Conservation (phyloP, 2,797 vertebrate genomes). For the Paedocypris micromegethes region DNA sequence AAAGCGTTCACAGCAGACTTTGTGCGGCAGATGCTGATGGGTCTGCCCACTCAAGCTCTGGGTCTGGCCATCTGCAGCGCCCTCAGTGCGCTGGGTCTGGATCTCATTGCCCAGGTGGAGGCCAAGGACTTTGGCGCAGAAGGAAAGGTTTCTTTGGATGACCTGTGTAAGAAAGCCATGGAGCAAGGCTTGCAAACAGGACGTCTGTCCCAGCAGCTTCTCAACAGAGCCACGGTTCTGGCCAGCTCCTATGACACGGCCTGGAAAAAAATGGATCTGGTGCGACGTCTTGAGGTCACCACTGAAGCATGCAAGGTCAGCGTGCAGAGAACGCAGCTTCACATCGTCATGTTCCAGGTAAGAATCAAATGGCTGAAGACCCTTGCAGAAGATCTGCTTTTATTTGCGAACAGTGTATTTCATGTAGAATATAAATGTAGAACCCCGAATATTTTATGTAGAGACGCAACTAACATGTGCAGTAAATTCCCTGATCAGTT, state of each 20-base stretch:
- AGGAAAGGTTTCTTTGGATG: slow-evolving; percentile 91
- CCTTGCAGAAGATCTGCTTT: too few relatives aligned
- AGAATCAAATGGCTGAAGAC: slow-evolving; percentile 1
- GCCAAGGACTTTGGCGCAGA: slow-evolving; percentile 96
- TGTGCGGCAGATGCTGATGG: slow-evolving; percentile 90
- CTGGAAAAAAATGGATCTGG: slow-evolving; percentile 94
- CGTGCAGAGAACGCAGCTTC: slow-evolving; percentile 88
- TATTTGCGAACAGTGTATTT: too few relatives aligned
- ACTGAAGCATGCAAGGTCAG: slow-evolving; percentile 89
- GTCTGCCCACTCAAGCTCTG: slow-evolving; percentile 89
- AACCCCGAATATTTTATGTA: too few relatives aligned
- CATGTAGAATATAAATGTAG: too few relatives aligned
- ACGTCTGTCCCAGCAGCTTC: slow-evolving; percentile 84
- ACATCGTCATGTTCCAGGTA: slow-evolving; percentile 97
- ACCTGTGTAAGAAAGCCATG: slow-evolving; percentile 90
- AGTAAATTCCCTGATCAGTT: too few relatives aligned
- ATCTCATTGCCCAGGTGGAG: slow-evolving; percentile 90
- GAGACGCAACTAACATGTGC: too few relatives aligned
- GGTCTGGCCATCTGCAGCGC: slow-evolving; percentile 90
- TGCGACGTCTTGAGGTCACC: slow-evolving; percentile 84
- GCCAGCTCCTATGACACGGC: slow-evolving; percentile 93
- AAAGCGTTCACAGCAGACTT: slow-evolving; percentile 96
- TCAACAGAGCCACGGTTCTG: slow-evolving; percentile 90
- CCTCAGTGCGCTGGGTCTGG: slow-evolving; percentile 86
- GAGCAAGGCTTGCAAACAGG: slow-evolving; percentile 87